Conservation (phyloP, 2,888 invertebrate genomes). For the Peribatodes rhomboidaria region DNA sequence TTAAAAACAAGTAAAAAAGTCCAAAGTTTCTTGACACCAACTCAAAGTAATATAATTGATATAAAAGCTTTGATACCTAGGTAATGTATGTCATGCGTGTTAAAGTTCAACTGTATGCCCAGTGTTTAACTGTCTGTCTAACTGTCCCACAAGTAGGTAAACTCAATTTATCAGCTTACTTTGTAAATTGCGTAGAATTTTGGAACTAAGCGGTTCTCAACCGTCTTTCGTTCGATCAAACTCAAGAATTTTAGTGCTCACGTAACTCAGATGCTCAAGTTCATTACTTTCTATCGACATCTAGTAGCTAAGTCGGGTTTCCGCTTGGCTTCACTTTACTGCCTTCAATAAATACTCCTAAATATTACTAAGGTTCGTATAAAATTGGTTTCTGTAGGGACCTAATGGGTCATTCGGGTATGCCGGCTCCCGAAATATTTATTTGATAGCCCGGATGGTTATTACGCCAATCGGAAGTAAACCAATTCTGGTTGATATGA, state of each 20-base stretch:
- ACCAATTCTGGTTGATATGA: conserved; percentile 36
- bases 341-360: conserved; percentile 45
- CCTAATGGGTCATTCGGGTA: conserved; percentile 46
- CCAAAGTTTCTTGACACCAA: too few relatives aligned
- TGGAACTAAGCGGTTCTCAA: conserved; percentile 1
- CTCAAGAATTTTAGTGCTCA: conserved; percentile 39
- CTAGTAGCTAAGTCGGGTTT: conserved; percentile 35
- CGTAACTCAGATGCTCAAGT: conserved; percentile 50
- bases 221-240: conserved; percentile 49
- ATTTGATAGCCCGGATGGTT: conserved; percentile 39
- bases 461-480: conserved; percentile 29
- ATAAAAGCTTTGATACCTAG: too few relatives aligned
- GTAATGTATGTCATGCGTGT: too few relatives aligned
- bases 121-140: too few relatives aligned
- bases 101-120: too few relatives aligned
- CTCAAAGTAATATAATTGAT: too few relatives aligned
- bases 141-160: neutral
- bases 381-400: conserved; percentile 44
- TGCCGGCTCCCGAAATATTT: conserved; percentile 39
- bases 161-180: neutral
- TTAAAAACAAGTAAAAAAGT: neutral
- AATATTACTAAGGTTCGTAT: conserved; percentile 46
- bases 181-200: neutral
- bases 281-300: conserved; percentile 52
- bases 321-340: conserved; percentile 45